Conservation (phyloP, 2,797 vertebrate genomes). For the Eulemur albifrons region DNA sequence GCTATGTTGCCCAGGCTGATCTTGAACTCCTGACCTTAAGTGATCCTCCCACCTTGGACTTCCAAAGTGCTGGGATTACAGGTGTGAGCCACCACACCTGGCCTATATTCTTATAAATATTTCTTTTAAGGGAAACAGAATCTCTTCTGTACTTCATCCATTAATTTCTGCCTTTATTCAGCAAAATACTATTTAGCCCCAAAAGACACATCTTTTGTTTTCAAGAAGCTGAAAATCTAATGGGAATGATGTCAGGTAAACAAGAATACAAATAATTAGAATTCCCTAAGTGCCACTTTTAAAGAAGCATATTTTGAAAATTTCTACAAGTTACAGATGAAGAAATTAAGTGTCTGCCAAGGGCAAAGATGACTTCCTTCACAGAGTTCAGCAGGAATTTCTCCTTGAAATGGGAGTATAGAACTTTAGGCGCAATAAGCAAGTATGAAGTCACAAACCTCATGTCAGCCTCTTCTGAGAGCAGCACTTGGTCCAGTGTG, state of each 20-base stretch:
- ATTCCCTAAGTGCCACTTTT: neutral
- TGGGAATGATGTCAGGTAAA: neutral
- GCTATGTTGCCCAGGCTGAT: neutral
- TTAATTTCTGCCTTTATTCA: conserved; percentile 6
- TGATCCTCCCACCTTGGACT: neutral
- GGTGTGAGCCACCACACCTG: neutral
- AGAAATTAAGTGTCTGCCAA: neutral
- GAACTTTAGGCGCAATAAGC: neutral
- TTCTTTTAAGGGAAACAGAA: neutral
- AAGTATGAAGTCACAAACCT: neutral
- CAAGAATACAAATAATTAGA: neutral
- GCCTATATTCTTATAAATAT: neutral
- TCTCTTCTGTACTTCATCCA: neutral
- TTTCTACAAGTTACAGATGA: neutral
- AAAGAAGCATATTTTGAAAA: neutral
- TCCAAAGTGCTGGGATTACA: neutral
- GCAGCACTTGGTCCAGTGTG: fast-evolving
- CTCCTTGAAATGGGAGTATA: neutral
- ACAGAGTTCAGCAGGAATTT: neutral
- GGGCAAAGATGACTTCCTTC: neutral
- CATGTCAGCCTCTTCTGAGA: neutral
- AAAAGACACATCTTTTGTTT: neutral
- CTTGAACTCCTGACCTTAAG: neutral
- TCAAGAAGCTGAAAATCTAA: neutral
- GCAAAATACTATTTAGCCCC: neutral